phyloP scores from a whole-genome alignment of 2,113 vertebrate genomes.

The Aegotheles bennettii region DNA sequence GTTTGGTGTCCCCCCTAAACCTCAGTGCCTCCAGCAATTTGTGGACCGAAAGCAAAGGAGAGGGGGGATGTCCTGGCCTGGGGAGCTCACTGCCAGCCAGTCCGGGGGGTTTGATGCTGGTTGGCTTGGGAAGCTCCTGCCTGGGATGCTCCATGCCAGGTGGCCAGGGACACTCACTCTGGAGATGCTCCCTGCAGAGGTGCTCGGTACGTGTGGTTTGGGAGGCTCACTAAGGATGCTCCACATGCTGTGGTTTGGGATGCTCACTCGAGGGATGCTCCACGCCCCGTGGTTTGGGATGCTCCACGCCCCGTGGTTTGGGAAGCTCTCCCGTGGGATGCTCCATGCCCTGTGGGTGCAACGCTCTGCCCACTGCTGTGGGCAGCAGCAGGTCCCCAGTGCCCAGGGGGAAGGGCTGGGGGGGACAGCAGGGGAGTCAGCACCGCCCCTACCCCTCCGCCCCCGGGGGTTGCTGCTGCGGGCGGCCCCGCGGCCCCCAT shows the following conservation, averaged over 20 bases:
- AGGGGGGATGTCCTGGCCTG: not conserved
- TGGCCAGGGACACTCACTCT: not conserved
- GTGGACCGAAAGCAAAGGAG: not conserved
- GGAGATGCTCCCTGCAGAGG: fast-evolving
- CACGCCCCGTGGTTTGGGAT: not conserved
- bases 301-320: too few species aligned
- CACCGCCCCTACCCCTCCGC: not conserved
- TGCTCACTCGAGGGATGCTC: not conserved
- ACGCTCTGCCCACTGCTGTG: not conserved
- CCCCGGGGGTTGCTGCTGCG: not conserved
- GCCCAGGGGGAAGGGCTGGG: not conserved
- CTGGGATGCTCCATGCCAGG: not conserved
- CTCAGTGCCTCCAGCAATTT: not conserved
- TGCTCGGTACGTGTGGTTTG: too few species aligned
- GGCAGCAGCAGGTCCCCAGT: not conserved
- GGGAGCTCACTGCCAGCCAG: fast-evolving
- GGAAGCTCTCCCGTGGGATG: too few species aligned
- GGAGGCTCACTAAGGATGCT: fast-evolving
- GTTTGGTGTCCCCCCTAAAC: not conserved
- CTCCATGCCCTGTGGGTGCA: not conserved
- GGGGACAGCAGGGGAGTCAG: slow-evolving; percentile 7
- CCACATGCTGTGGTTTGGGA: fast-evolving
- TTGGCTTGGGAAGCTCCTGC: not conserved
- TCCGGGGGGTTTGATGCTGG: not conserved
- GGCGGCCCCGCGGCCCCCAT: not conserved